Evolutionary conservation across 2,888 invertebrate species (phyloP).

Genomic region (Lomographa bimaculata): DNA sequence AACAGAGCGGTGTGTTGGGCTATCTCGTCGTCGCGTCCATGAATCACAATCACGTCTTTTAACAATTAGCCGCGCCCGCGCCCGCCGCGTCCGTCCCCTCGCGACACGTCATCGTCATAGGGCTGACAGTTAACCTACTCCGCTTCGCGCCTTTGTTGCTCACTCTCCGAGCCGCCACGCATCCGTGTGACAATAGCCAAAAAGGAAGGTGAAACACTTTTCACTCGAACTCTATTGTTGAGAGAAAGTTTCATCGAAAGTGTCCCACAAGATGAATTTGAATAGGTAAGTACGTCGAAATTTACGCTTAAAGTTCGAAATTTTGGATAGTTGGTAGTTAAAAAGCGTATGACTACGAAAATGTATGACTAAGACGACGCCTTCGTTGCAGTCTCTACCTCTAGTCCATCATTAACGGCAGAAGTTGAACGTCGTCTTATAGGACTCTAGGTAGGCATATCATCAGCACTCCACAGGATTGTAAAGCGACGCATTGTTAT

Average conservation of each 20-base stretch:
- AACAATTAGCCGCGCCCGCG: slow-evolving; percentile 1
- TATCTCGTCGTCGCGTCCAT: too few species aligned
- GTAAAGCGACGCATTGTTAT: too few species aligned
- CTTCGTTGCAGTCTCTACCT: too few species aligned
- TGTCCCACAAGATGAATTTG: slow-evolving; percentile 10
- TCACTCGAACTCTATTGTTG: slow-evolving; percentile 16
- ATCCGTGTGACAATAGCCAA: slow-evolving; percentile 4
- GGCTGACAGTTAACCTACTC: slow-evolving; percentile 8
- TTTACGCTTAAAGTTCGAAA: too few species aligned
- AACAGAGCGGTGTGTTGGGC: too few species aligned
- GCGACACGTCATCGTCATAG: slow-evolving; percentile 1
- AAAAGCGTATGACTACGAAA: too few species aligned
- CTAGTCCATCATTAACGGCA: too few species aligned
- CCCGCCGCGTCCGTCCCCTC: not conserved
- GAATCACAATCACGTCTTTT: slow-evolving; percentile 16
- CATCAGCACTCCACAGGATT: too few species aligned
- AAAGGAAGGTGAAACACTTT: slow-evolving; percentile 11
- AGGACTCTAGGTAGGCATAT: too few species aligned
- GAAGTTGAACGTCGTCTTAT: too few species aligned
- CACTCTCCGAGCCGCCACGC: slow-evolving; percentile 2
- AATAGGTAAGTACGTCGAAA: slow-evolving; percentile 1
- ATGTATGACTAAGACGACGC: too few species aligned
- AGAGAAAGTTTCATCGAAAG: slow-evolving; percentile 20
- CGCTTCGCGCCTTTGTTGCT: slow-evolving; percentile 7
- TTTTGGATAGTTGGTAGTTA: too few species aligned